phyloP scores from a whole-genome alignment of 2,113 vertebrate genomes.

The Talpa occidentalis region DNA sequence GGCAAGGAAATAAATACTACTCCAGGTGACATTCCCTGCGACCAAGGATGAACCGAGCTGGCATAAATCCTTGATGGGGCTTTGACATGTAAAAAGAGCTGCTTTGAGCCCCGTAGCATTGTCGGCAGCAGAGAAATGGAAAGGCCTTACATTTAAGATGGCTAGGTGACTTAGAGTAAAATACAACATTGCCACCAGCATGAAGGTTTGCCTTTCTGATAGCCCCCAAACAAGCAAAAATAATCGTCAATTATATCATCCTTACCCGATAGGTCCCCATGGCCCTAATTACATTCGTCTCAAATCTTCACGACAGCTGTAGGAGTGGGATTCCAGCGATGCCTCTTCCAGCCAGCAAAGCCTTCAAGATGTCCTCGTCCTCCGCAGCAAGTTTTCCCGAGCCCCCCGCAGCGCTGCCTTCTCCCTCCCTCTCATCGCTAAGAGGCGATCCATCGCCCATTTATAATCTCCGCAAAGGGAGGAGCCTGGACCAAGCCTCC shows the following conservation, averaged over 20 bases:
- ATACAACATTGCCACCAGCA: background rate
- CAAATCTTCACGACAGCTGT: background rate
- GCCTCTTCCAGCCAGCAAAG: background rate
- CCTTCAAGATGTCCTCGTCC: slow-evolving; percentile 1
- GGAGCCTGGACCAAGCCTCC: slow-evolving; percentile 43
- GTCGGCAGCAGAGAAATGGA: background rate
- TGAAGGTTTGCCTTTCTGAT: background rate
- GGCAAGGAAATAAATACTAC: background rate
- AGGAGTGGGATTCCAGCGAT: background rate
- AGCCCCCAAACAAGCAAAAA: background rate
- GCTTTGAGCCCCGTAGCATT: background rate
- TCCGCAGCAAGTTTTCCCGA: background rate
- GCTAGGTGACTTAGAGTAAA: slow-evolving; percentile 2
- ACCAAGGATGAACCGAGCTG: too few species aligned
- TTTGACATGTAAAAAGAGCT: too few species aligned
- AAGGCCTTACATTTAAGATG: background rate
- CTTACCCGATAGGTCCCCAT: slow-evolving; percentile 75
- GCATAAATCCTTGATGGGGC: too few species aligned
- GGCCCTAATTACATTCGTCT: background rate
- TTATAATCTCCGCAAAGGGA: slow-evolving; percentile 68
- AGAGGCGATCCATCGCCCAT: background rate
- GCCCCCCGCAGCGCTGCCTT: accelerated
- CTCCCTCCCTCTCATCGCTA: too few species aligned
- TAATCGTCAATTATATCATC: background rate
- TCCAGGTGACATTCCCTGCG: too few species aligned